Conservation (phyloP, 1,140 invertebrate species). For the Monomorium pharaonis region DNA sequence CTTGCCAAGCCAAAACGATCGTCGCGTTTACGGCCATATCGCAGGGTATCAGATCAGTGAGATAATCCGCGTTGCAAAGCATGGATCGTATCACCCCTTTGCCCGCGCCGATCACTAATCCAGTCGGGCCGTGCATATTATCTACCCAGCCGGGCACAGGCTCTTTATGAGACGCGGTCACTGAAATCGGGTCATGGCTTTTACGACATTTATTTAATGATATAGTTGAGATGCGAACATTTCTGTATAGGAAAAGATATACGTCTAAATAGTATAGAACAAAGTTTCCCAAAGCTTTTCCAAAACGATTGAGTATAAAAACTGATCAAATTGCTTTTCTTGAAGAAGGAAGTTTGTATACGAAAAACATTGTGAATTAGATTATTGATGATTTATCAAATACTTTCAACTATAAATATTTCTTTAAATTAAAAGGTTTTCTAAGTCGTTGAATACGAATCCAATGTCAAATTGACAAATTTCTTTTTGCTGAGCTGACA, state of each 20-base stretch:
- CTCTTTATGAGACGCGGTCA: conserved; percentile 89
- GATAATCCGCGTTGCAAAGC: conserved; percentile 85
- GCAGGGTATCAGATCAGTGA: conserved; percentile 89
- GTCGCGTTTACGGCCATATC: conserved; percentile 89
- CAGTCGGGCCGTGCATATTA: conserved; percentile 97
- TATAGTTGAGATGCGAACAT: neutral
- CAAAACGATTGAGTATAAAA: neutral
- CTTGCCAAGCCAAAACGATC: conserved; percentile 87
- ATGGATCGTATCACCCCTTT: conserved; percentile 93
- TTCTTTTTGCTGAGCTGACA: too few relatives aligned
- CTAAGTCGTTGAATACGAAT: too few relatives aligned
- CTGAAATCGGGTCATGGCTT: conserved; percentile 79
- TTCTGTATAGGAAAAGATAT: neutral
- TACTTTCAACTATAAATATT: too few relatives aligned
- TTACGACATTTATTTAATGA: neutral
- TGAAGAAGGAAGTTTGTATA: neutral
- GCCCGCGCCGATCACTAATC: conserved; percentile 90
- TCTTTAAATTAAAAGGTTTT: too few relatives aligned
- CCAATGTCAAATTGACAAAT: too few relatives aligned
- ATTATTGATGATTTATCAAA: too few relatives aligned
- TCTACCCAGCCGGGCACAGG: conserved; percentile 96
- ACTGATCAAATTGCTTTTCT: neutral
- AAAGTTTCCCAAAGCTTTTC: neutral
- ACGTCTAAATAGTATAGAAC: neutral
- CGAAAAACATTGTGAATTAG: too few relatives aligned